A percentile compares a stretch with the other conserved stretches of the same genome.
Evolutionary conservation across 2,797 vertebrate genomes (phyloP).

Genomic region (Miichthys miiuy): DNA sequence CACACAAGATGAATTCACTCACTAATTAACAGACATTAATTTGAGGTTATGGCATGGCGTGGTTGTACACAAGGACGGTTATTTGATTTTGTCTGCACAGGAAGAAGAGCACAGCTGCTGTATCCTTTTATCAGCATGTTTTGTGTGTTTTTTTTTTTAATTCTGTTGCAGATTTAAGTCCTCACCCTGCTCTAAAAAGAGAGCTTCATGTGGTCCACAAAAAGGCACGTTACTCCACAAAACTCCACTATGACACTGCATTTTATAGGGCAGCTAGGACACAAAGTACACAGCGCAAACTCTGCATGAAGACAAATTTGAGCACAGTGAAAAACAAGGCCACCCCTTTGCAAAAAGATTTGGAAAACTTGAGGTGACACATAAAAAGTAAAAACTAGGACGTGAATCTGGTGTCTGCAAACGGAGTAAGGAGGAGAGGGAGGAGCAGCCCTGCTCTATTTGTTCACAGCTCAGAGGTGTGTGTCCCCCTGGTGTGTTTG

Average conservation of each 20-base stretch:
- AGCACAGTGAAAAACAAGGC: conserved; percentile 72
- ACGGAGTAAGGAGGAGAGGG: conserved; percentile 33
- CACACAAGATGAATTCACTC: neutral
- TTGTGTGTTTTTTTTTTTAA: too few relatives aligned
- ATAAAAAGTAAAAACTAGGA: conserved; percentile 78
- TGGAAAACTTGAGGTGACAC: conserved; percentile 77
- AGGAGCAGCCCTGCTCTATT: conserved; percentile 58
- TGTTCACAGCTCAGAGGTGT: conserved; percentile 62
- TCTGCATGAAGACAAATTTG: conserved; percentile 46
- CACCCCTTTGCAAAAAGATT: conserved; percentile 55
- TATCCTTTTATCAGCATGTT: neutral
- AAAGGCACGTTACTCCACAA: neutral
- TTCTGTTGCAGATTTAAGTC: neutral
- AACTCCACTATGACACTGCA: conserved; percentile 3
- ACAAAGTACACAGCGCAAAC: conserved; percentile 44
- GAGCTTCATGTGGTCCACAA: neutral
- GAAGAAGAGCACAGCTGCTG: neutral
- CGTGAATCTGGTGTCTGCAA: conserved; percentile 57
- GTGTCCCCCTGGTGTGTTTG: conserved; percentile 53
- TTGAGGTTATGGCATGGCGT: neutral
- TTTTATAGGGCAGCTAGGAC: conserved; percentile 39
- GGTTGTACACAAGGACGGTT: neutral
- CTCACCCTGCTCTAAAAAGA: neutral
- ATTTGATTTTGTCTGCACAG: too few relatives aligned
- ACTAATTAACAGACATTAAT: neutral